Base-by-base conservation (phyloP, 2,888 invertebrate genomes). In the Eueremaeus valkanovi region DNA sequence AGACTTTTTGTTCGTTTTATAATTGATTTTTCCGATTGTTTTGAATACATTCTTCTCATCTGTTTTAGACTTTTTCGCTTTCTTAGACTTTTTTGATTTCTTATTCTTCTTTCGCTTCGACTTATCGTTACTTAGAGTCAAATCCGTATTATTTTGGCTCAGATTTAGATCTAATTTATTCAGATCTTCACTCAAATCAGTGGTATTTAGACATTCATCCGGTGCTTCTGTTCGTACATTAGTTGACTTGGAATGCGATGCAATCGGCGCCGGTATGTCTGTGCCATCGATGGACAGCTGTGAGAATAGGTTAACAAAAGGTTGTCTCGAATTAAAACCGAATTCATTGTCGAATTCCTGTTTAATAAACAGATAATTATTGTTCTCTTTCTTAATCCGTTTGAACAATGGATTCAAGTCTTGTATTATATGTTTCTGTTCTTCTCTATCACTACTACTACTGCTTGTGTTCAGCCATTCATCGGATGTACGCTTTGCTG, bases 371-470 rank as follows among this genome's bases (percentile, higher is more conserved):
- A 68, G 36, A 33, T 18, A 68, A 36, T 66, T 36, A 21, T 42
- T 68, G 42, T 40, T 42, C 21, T 68, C 68, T 24, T 68, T 68
- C 13, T 68, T 68, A 8, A 68, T 68, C 40, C 68, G 36, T 40
- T 68, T 68, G 11, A 68, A 68, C 6, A 68, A 36, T 42, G 68
- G 42, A 42, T 24, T 42, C 33, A 61, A 61, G 11, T 61, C 61
- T 61, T 61, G 24, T 61, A 31, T 2, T n/a, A n/a, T n/a, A n/a
- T n/a, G n/a, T n/a, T n/a, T n/a, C n/a, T n/a, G n/a, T n/a, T n/a
- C n/a, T n/a, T n/a, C n/a, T n/a, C n/a, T n/a, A n/a, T n/a, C n/a
- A n/a, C n/a, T n/a, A n/a, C n/a, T n/a, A n/a, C n/a, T n/a, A n/a
- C n/a, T n/a, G n/a, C n/a, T n/a, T n/a, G n/a, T n/a, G n/a, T n/a